A percentile compares a stretch with the other conserved stretches of the same genome.
phyloP scores from a whole-genome alignment of 92 coral and sea anemone genomes.

The Palythoa grandis region DNA sequence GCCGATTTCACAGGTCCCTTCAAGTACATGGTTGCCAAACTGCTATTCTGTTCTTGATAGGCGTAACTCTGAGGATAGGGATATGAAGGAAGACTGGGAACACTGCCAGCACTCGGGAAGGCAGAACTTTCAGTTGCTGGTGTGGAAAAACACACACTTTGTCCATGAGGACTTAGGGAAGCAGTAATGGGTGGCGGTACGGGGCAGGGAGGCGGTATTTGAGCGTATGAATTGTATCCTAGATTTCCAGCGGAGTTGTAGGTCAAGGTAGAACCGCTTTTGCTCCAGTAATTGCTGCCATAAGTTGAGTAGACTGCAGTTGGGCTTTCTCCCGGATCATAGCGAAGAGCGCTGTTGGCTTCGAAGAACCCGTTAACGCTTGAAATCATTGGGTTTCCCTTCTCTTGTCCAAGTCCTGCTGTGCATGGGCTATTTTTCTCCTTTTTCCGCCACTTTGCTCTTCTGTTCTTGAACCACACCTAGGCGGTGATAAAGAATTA shows the following conservation, averaged over 20 bases:
- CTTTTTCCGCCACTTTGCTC: slow-evolving; percentile 99
- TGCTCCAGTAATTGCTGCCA: slow-evolving; percentile 81
- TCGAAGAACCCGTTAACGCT: slow-evolving; percentile 83
- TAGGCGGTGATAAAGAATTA: slow-evolving; percentile 41
- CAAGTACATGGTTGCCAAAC: slow-evolving; percentile 66
- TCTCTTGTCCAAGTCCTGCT: slow-evolving; percentile 82
- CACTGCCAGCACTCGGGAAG: slow-evolving; percentile 68
- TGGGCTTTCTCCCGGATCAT: slow-evolving; percentile 77
- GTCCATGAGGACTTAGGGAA: slow-evolving; percentile 71
- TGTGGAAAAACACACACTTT: slow-evolving; percentile 64
- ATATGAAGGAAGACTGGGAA: slow-evolving; percentile 71
- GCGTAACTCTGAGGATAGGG: slow-evolving; percentile 78
- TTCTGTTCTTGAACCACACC: slow-evolving; percentile 99
- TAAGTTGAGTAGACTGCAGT: slow-evolving; percentile 82
- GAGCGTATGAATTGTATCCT: slow-evolving; percentile 73
- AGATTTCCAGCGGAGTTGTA: slow-evolving; percentile 74
- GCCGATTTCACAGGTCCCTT: slow-evolving; percentile 76
- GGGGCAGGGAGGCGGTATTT: slow-evolving; percentile 74
- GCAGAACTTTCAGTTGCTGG: slow-evolving; percentile 73
- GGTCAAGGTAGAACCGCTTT: slow-evolving; percentile 65
- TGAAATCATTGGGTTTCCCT: slow-evolving; percentile 72
- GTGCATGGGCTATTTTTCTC: slow-evolving; percentile 87
- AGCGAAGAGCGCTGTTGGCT: slow-evolving; percentile 70
- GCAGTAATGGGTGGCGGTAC: slow-evolving; percentile 82
- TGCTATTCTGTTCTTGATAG: slow-evolving; percentile 79